These are phyloP conservation scores for Gambusia holbrooki DNA, from an alignment of 2,113 vertebrate species.

Conservation along the genomic window DNA sequence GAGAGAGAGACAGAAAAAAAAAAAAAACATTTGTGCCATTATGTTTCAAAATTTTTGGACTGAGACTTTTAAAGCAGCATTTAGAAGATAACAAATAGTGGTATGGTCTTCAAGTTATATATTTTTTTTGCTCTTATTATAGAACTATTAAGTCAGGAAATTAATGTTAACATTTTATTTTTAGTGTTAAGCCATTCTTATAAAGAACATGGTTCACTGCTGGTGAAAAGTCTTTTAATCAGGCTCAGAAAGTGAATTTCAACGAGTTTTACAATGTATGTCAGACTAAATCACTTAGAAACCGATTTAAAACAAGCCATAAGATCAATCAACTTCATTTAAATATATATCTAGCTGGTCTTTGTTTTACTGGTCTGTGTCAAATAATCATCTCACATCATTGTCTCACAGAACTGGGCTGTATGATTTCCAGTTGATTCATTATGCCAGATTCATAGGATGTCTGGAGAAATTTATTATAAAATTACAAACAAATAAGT, in stretches of 20 bases:
- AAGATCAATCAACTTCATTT: slow-evolving; percentile 13
- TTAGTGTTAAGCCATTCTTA: background rate
- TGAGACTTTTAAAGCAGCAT: background rate
- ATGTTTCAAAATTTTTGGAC: slow-evolving; percentile 1
- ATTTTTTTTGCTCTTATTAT: background rate
- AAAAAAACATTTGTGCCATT: background rate
- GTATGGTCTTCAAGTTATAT: background rate
- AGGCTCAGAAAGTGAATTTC: no score
- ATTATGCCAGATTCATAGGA: background rate
- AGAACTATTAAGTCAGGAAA: background rate
- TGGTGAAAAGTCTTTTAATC: background rate
- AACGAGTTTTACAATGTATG: background rate
- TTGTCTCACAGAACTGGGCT: slow-evolving; percentile 5
- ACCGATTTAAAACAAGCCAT: slow-evolving; percentile 18
- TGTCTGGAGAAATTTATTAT: no score
- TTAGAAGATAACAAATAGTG: background rate
- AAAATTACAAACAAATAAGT: no score
- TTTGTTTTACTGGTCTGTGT: background rate
- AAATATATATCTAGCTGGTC: background rate
- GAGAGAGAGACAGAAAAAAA: background rate
- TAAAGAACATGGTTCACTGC: background rate
- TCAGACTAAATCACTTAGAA: background rate
- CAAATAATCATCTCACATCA: slow-evolving; percentile 3
- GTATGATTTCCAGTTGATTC: slow-evolving; percentile 9
- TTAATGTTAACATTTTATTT: background rate